Base-by-base conservation (phyloP, 2,113 vertebrate genomes). In the Camelus dromedarius region DNA sequence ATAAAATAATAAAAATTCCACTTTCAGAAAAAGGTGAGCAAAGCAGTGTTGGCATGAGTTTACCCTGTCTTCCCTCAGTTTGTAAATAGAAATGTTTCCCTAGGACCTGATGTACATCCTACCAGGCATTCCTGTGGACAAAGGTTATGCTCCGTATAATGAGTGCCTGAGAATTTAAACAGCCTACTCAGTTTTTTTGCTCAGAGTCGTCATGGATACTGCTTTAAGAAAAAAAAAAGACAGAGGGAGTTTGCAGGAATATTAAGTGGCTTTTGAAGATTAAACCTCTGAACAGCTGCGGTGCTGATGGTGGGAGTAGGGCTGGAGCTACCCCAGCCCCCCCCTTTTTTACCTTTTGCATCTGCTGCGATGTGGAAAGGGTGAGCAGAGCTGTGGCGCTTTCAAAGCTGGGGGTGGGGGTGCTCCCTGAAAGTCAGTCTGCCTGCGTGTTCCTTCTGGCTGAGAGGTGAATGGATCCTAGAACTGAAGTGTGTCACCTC, bases 141-240 rank as follows among this genome's bases (percentile, higher is more conserved):
- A 70, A 84, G 58, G 84, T 83, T 52, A 60, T 67, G 46, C 15
- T 80, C 30, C 26, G 2, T 3, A 2, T 52, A 69, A 64, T 16
- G 16, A 8, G 3, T 48, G 30, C 20, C 66, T 60, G 67, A 81
- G 42, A 89, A 72, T 22, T n/a, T 13, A 35, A 86, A 60, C 50
- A 86, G 50, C 52, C 24, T 62, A 13, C 20, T 92, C 67, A 56
- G 2, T 35, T 54, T 89, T 66, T 75, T 84, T 58, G 20, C 54
- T 80, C 12, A 58, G 62, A 6, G 67, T 91, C 96, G n/a, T 89
- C 95, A 95, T 96, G 89, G 69, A 82, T 93, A 89, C 60, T 62
- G 24, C 4, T 28, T 2, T 54, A 0, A 42, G 48, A 56, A 58
- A 10, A 35, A 5, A 10, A 69, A 18, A 72, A 82, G n/a, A 42